Evolutionary conservation across 1,140 invertebrate genomes (phyloP).

Genomic region (Drosophila pectinifera): DNA sequence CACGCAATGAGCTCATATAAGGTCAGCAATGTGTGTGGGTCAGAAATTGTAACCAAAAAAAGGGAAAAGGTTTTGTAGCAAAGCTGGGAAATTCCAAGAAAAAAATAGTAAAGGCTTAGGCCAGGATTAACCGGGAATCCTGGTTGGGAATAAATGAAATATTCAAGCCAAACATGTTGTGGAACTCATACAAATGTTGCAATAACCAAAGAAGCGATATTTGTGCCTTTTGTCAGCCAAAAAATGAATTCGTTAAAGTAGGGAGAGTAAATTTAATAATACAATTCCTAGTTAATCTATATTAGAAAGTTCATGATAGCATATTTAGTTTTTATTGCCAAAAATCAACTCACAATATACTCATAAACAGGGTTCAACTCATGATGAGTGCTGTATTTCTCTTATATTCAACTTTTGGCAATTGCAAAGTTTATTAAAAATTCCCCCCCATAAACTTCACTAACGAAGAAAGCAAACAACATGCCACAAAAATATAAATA

Average conservation of each 20-base stretch:
- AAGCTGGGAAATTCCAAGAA: background rate
- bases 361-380: background rate
- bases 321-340: background rate
- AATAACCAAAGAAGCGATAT: background rate
- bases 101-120: slow-evolving; percentile 2
- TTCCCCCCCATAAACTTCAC: slow-evolving; percentile 5
- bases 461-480: slow-evolving; percentile 19
- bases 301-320: background rate
- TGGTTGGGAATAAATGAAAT: slow-evolving; percentile 10
- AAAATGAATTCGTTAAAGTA: too few species aligned
- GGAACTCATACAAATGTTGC: background rate
- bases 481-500: background rate
- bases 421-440: slow-evolving; percentile 4
- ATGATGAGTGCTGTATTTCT: background rate
- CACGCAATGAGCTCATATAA: slow-evolving; percentile 15
- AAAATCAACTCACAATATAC: background rate
- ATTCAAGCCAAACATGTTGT: slow-evolving; percentile 3
- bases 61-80: background rate
- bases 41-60: background rate
- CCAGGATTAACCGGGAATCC: background rate
- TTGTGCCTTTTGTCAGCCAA: background rate
- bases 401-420: slow-evolving; percentile 3
- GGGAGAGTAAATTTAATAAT: background rate
- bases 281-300: background rate
- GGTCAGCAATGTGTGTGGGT: slow-evolving; percentile 12